Conservation (phyloP, 2,888 invertebrate genomes). For the Belgica antarctica region DNA sequence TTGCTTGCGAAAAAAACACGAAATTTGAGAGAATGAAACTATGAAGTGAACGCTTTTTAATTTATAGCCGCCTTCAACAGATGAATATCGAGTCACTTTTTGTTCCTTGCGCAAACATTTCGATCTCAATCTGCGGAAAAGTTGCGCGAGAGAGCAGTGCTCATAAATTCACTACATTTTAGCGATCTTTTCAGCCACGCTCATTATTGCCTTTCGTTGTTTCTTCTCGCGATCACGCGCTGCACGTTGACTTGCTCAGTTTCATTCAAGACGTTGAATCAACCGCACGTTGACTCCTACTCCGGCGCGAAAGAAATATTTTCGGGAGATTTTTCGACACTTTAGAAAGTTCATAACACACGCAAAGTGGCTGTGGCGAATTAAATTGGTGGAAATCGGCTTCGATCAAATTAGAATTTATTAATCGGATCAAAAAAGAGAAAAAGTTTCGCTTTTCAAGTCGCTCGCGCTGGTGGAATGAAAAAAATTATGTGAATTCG, state of each 20-base stretch:
- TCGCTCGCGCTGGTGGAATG: not conserved
- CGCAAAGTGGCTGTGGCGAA: not conserved
- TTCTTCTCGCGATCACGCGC: slow-evolving; percentile 29
- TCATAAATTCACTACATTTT: not conserved
- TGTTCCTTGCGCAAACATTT: too few relatives aligned
- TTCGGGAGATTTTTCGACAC: not conserved
- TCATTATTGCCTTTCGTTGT: not conserved
- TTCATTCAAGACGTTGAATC: slow-evolving; percentile 28
- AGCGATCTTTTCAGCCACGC: not conserved
- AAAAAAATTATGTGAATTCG: slow-evolving; percentile 25
- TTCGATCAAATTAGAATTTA: not conserved
- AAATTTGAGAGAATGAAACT: not conserved
- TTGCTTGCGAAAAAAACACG: not conserved
- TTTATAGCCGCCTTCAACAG: too few relatives aligned
- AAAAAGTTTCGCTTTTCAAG: not conserved
- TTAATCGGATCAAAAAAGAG: not conserved
- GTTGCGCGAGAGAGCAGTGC: not conserved
- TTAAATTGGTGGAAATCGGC: not conserved
- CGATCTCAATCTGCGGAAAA: not conserved
- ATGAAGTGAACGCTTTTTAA: too few relatives aligned
- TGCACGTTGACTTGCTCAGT: slow-evolving; percentile 23
- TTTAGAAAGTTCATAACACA: slow-evolving; percentile 25
- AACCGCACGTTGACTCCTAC: slow-evolving; percentile 15
- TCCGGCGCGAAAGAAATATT: not conserved
- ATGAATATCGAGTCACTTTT: not conserved